Base-by-base conservation (phyloP, 2,888 invertebrate genomes). In the Watsonalla binaria region DNA sequence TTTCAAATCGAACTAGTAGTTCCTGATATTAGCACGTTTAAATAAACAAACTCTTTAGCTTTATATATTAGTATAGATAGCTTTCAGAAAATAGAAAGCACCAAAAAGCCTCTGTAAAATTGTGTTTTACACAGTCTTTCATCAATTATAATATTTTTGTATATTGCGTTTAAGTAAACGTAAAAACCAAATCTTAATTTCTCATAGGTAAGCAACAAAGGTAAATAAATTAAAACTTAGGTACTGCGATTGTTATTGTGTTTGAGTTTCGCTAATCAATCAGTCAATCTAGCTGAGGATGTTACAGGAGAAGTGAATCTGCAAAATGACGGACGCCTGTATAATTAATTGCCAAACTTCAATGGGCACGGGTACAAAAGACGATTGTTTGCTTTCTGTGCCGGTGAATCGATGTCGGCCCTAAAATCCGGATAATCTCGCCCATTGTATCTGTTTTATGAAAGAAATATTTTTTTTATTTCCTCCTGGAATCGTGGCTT, bases 261-360 rank as follows among this genome's bases (percentile, higher is more conserved):
- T 48, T 51, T 53, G 57, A 66, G 65, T 57, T 54, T 68, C 66
- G 74, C 68, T 56, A 70, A 65, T 68, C 76, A 80, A 80, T 80
- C 81, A 80, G 78, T 80, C 80, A 82, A 78, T 80, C 81, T 79
- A 71, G 72, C 66, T 68, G 66, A 61, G 64, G 67, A 59, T 68
- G 66, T 73, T 74, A 76, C 68, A 68, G 72, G 68, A 72, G 78
- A 77, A 80, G 82, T 84, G 81, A 85, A 84, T 82, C 84, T 80
- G 80, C 80, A 78, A 83, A 84, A 82, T 81, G 81, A 78, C 82
- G 80, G 76, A 76, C 75, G 74, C 70, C 60, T 63, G 72, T 76
- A 75, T 87, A 87, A 88, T 88, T 88, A 89, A 88, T 89, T 86
- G 84, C 80, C 69, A 65, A 80, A 80, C 80, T 85, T 86, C 82